Percentiles rank a stretch among this genome's conserved stretches.
phyloP scores from a whole-genome alignment of 2,888 invertebrate genomes.

The Arge pagana region DNA sequence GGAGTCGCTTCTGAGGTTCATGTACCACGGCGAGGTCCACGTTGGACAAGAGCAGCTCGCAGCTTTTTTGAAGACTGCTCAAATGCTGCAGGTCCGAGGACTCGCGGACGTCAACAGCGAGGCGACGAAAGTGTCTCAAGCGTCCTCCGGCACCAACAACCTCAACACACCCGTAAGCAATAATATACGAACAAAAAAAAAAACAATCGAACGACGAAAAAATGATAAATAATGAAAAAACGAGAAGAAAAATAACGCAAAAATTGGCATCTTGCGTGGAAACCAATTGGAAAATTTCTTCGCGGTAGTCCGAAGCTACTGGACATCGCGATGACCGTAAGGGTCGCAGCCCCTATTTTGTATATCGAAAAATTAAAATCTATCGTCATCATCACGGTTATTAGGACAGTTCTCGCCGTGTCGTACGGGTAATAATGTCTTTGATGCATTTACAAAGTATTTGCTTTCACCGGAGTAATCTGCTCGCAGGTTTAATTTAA shows the following conservation, averaged over 20 bases:
- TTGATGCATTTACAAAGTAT: too few relatives aligned
- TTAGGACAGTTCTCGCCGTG: too few relatives aligned
- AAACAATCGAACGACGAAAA: neutral
- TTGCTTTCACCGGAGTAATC: too few relatives aligned
- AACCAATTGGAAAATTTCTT: too few relatives aligned
- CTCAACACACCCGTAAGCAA: constrained; percentile 73
- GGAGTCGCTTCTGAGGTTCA: constrained; percentile 85
- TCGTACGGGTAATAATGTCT: too few relatives aligned
- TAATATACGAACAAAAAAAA: neutral
- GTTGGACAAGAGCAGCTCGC: constrained; percentile 86
- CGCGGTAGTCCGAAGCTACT: too few relatives aligned
- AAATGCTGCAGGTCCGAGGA: constrained; percentile 84
- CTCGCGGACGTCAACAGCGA: constrained; percentile 76
- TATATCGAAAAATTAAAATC: too few relatives aligned
- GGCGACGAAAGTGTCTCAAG: constrained; percentile 47
- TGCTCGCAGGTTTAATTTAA: too few relatives aligned
- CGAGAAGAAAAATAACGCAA: neutral
- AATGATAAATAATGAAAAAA: neutral
- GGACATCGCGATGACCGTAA: too few relatives aligned
- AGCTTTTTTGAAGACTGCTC: constrained; percentile 85
- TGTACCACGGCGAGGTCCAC: constrained; percentile 92
- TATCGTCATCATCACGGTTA: too few relatives aligned
- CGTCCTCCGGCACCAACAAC: constrained; percentile 61
- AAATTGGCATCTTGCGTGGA: too few relatives aligned
- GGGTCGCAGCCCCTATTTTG: too few relatives aligned